Conservation (phyloP, 2,113 vertebrate species). For the Chamaetylas fuelleborni region DNA sequence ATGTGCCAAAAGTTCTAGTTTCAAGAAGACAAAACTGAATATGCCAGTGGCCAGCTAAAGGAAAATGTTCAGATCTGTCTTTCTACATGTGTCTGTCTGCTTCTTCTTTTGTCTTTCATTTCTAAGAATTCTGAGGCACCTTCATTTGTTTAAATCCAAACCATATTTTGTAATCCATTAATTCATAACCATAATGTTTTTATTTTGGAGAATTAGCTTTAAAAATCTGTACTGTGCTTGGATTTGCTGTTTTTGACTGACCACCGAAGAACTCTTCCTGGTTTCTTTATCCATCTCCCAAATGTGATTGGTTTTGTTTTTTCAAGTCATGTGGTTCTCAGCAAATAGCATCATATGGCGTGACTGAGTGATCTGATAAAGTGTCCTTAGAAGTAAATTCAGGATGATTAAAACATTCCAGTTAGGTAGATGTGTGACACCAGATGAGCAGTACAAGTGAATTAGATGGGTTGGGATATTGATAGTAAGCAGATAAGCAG, state of each 20-base stretch:
- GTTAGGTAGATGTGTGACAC: background rate
- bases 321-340: constrained; percentile 21
- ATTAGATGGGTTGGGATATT: background rate
- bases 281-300: constrained; percentile 66
- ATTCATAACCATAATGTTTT: background rate
- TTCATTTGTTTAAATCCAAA: background rate
- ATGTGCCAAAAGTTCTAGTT: background rate
- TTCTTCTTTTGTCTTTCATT: background rate
- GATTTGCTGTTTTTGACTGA: constrained; percentile 66
- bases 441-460: background rate
- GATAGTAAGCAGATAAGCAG: background rate
- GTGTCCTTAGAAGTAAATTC: constrained; percentile 20
- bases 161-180: background rate
- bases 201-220: background rate
- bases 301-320: constrained; percentile 24
- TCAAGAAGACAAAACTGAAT: background rate
- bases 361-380: constrained; percentile 17
- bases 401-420: background rate
- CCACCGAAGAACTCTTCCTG: constrained; percentile 69
- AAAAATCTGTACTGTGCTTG: background rate
- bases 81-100: background rate
- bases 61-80: background rate
- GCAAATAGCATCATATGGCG: background rate
- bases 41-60: background rate
- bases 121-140: background rate